These are phyloP conservation scores for Pachycephala philippinensis DNA, from an alignment of 2,113 vertebrate genomes.

Conservation along the genomic window DNA sequence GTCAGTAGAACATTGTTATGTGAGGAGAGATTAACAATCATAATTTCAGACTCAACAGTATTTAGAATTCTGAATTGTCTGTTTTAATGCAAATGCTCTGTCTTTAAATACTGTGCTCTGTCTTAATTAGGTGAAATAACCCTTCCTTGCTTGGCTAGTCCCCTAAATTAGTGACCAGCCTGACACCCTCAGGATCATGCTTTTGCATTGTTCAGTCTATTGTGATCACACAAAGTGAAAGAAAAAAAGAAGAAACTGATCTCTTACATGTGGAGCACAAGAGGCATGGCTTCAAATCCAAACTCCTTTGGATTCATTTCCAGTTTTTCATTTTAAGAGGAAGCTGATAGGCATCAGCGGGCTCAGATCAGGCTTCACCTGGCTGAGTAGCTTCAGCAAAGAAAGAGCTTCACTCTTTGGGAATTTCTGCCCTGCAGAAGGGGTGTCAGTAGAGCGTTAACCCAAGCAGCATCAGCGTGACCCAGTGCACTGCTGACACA, in stretches of 20 bases:
- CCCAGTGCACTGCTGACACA: not conserved
- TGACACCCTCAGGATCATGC: not conserved
- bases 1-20: conserved; percentile 31
- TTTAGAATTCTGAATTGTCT: conserved; percentile 66
- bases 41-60: conserved; percentile 68
- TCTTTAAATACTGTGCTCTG: conserved; percentile 56
- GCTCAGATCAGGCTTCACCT: not conserved
- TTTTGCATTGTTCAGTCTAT: conserved; percentile 19
- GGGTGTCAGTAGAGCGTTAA: not conserved
- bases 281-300: not conserved
- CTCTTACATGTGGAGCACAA: not conserved
- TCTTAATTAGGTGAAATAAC: conserved; percentile 73
- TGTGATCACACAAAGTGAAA: not conserved
- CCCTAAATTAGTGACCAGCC: conserved; percentile 55
- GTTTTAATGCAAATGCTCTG: conserved; percentile 64
- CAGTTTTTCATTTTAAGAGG: not conserved
- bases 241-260: conserved; percentile 12
- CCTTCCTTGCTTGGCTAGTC: conserved; percentile 61
- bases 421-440: not conserved
- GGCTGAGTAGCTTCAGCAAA: not conserved
- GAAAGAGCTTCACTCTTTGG: accelerated
- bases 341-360: accelerated
- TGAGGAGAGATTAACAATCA: conserved; percentile 57
- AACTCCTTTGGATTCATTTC: not conserved
- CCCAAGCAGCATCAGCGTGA: not conserved